Percentiles rank a stretch among this genome's conserved stretches.
These are phyloP conservation scores for Caracal caracal DNA, from an alignment of 2,113 vertebrate genomes.

Conservation along the genomic window DNA sequence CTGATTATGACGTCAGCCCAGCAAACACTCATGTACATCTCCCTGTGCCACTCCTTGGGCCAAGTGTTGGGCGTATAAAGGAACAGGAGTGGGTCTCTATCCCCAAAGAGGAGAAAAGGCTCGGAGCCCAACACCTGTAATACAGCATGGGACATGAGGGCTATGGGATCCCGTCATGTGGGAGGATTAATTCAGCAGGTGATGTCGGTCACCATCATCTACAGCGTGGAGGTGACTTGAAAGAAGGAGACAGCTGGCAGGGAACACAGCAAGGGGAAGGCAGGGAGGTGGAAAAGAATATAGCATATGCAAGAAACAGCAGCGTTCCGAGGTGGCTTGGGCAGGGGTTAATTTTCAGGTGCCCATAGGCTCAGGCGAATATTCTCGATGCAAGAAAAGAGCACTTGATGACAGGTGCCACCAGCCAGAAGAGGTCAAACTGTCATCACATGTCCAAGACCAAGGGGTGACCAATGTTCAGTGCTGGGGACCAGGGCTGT, in stretches of 20 bases:
- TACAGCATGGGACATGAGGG: not conserved
- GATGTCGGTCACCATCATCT: not conserved
- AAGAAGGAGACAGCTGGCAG: not conserved
- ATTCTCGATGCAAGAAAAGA: not conserved
- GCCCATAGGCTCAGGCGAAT: not conserved
- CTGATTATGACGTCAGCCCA: conserved; percentile 3
- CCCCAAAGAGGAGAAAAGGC: not conserved
- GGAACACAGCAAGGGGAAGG: not conserved
- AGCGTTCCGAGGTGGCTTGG: not conserved
- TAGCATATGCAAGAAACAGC: not conserved
- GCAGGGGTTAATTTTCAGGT: not conserved
- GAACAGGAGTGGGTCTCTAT: not conserved
- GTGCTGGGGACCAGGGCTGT: not conserved
- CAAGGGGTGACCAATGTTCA: not conserved
- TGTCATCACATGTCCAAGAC: not conserved
- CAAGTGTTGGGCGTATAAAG: not conserved
- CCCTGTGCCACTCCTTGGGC: not conserved
- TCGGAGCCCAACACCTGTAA: too few relatives aligned
- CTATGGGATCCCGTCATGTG: too few relatives aligned
- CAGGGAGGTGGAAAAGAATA: not conserved
- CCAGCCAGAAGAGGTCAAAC: not conserved
- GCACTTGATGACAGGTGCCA: not conserved
- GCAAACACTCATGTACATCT: not conserved
- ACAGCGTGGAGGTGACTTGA: not conserved
- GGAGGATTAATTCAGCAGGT: not conserved